phyloP scores from a whole-genome alignment of 2,113 vertebrate species.

The Sorex fumeus region DNA sequence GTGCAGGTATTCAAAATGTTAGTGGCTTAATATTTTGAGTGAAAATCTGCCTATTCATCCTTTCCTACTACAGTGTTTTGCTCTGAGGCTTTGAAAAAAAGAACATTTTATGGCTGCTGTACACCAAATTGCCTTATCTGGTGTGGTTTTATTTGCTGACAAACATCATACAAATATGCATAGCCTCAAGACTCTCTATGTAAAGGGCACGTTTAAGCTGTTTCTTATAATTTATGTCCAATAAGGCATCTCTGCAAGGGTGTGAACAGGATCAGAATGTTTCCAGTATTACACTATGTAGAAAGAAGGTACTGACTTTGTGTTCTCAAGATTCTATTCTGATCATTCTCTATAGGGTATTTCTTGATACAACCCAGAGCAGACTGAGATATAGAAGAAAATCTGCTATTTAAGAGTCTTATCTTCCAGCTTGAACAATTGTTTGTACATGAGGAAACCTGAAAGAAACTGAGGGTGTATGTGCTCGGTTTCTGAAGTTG shows the following conservation, averaged over 20 bases:
- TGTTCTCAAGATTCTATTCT: fast-evolving
- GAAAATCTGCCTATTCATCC: no score
- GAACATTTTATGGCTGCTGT: neutral
- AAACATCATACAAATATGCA: fast-evolving
- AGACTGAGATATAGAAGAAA: neutral
- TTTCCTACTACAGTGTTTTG: neutral
- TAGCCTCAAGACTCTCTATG: neutral
- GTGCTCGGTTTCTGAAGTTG: neutral
- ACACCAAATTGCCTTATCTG: no score
- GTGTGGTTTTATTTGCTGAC: neutral
- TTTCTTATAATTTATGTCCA: neutral
- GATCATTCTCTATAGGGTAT: neutral
- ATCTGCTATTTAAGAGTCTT: neutral
- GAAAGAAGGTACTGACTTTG: fast-evolving
- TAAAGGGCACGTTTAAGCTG: fast-evolving
- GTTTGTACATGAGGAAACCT: neutral
- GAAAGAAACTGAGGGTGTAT: fast-evolving
- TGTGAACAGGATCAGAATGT: fast-evolving
- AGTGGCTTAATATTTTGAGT: no score
- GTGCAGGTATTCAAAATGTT: no score
- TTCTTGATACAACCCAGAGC: fast-evolving
- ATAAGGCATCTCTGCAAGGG: neutral
- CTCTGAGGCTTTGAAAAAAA: neutral
- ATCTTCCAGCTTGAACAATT: neutral
- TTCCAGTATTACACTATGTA: fast-evolving